Base-by-base conservation (phyloP, 2,113 vertebrate genomes). In the Cygnus atratus region DNA sequence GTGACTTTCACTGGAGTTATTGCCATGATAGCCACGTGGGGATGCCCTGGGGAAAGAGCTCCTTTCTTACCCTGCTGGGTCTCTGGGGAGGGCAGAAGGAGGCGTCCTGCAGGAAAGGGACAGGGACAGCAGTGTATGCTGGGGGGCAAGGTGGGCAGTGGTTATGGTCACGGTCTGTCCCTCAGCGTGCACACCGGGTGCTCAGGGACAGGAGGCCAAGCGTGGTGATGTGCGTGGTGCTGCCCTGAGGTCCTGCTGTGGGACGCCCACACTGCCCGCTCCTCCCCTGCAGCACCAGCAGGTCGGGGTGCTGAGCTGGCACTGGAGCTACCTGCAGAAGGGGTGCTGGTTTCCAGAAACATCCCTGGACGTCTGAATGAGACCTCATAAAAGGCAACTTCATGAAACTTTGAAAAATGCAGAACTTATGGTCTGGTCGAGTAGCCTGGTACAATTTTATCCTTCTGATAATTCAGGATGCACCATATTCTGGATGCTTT, bases 1-100 rank as follows among this genome's bases (percentile, higher is more conserved):
- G 44, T 1, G 24, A 28, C 29, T 8, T 8, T 8, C 44, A 2
- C 1, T 1, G 41, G 26, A n/a, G 11, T 5, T 0, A 1, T 6
- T 22, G 57, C 20, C 21, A 11, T 46, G 3, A 0, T 11, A 31
- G 16, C 50, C 66, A 13, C 4, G 16, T 16, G 72, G 39, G 29
- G 20, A 21, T 2, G 0, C 11, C 37, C 58, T 16, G 52, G 43
- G 9, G 48, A 4, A 3, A 7, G 19, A 66, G 37, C 29, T 10
- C 20, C 33, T 29, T 48, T 22, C 43, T 24, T 39, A 20, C 6
- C 48, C 50, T 37, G 22, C 11, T 0, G 2, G 11, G 59, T 2
- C 21, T 65, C 59, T 31, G 43, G 25, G 6, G 35, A 13, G 10
- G 61, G 35, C 14, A 22, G 24, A 9, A 37, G 61, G 50, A 25